phyloP scores from a whole-genome alignment of 2,797 vertebrate genomes.

The Loris lydekkerianus region DNA sequence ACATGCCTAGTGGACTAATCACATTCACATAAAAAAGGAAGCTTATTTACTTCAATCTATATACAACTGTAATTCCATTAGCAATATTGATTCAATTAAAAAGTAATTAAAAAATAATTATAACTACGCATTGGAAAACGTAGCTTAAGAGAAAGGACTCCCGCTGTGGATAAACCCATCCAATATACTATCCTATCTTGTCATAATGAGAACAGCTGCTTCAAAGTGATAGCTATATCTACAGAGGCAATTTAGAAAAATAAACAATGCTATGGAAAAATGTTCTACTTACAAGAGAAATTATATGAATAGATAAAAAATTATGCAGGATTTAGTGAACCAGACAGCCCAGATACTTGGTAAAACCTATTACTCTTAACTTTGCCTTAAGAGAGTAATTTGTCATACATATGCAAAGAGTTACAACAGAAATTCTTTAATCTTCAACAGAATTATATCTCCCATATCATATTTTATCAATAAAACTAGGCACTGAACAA shows the following conservation, averaged over 20 bases:
- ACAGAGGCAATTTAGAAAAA: neutral
- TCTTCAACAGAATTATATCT: conserved; percentile 42
- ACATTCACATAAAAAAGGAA: neutral
- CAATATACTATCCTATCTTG: neutral
- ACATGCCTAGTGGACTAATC: neutral
- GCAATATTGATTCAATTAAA: neutral
- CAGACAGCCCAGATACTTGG: neutral
- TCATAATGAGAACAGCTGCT: neutral
- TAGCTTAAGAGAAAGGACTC: neutral
- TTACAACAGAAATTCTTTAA: neutral
- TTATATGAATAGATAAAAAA: neutral
- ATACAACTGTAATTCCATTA: conserved; percentile 24
- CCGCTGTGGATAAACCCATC: neutral
- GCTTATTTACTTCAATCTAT: neutral
- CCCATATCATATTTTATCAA: neutral
- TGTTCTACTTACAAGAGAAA: neutral
- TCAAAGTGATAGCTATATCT: neutral
- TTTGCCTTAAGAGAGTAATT: conserved; percentile 6
- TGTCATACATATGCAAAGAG: neutral
- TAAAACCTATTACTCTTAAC: conserved; percentile 5
- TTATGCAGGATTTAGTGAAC: conserved; percentile 7
- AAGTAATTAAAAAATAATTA: neutral
- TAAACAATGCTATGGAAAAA: neutral
- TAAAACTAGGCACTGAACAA: conserved; percentile 18
- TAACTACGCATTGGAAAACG: neutral